A percentile compares a stretch with the other conserved stretches of the same genome.
Evolutionary conservation across 2,797 vertebrate species (phyloP).

Genomic region (Smutsia temminckii): DNA sequence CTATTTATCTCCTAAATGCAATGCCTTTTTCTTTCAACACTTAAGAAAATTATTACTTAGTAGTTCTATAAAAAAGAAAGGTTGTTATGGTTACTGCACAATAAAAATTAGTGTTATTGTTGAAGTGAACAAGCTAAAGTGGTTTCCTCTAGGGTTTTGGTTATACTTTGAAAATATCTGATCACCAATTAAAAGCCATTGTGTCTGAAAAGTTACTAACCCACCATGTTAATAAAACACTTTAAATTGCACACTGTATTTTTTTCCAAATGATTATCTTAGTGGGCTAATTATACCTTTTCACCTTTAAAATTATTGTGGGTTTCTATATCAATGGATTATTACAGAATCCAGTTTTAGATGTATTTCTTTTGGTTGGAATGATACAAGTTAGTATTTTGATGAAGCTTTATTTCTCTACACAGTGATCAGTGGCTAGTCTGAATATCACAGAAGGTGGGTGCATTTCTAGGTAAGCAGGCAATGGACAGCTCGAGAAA

Average conservation of each 20-base stretch:
- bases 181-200: slow-evolving; percentile 36
- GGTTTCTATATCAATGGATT: not conserved
- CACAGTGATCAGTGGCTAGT: not conserved
- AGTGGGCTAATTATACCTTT: not conserved
- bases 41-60: slow-evolving; percentile 31
- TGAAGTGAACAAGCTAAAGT: not conserved
- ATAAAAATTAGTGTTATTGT: slow-evolving; percentile 27
- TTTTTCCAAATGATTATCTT: slow-evolving; percentile 28
- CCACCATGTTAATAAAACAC: not conserved
- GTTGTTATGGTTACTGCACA: slow-evolving; percentile 14
- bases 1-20: not conserved
- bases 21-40: not conserved
- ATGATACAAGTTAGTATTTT: not conserved
- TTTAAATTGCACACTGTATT: slow-evolving; percentile 9
- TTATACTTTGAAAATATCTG: slow-evolving; percentile 14
- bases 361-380: not conserved
- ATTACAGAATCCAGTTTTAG: not conserved
- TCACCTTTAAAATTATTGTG: not conserved
- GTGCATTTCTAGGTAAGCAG: not conserved
- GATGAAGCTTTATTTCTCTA: not conserved
- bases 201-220: not conserved
- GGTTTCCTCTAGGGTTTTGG: not conserved
- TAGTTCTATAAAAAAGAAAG: slow-evolving; percentile 19
- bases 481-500: no score
- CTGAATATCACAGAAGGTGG: not conserved